Conservation (phyloP, 2,888 invertebrate genomes). For the Eulithis testata region DNA sequence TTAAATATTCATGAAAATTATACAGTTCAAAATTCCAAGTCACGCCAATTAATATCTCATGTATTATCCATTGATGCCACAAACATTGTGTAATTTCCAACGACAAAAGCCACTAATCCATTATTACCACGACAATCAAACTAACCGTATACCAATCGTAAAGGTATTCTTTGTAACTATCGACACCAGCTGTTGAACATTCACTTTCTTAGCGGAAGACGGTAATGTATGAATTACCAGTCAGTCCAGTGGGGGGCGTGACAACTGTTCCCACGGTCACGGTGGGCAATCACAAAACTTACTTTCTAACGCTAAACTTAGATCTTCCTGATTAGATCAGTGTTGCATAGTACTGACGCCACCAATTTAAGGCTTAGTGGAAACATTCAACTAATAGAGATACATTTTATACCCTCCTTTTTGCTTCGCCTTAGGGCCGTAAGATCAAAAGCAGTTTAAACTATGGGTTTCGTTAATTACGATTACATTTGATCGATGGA, state of each 20-base stretch:
- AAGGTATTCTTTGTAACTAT: slow-evolving; percentile 17
- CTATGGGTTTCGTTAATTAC: too few relatives aligned
- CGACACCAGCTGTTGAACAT: slow-evolving; percentile 24
- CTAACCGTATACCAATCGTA: slow-evolving; percentile 21
- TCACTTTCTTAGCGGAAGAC: slow-evolving; percentile 39
- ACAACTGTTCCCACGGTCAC: slow-evolving; percentile 43
- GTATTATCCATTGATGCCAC: background rate
- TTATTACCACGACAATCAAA: slow-evolving; percentile 21
- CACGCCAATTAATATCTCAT: slow-evolving; percentile 12
- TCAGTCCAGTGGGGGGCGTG: slow-evolving; percentile 34
- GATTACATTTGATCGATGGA: too few relatives aligned
- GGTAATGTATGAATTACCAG: slow-evolving; percentile 39
- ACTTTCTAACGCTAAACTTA: slow-evolving; percentile 41
- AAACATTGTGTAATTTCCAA: slow-evolving; percentile 9
- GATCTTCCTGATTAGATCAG: slow-evolving; percentile 15
- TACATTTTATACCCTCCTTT: too few relatives aligned
- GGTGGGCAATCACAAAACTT: slow-evolving; percentile 34
- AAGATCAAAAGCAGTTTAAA: too few relatives aligned
- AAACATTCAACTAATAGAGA: too few relatives aligned
- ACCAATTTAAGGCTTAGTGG: too few relatives aligned
- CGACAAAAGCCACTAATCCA: slow-evolving; percentile 25
- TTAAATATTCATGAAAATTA: slow-evolving; percentile 13
- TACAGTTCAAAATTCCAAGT: slow-evolving; percentile 6
- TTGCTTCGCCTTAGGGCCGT: too few relatives aligned
- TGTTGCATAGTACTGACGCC: background rate